Evolutionary conservation across 2,888 invertebrate species (phyloP), one percentile per base, ranked within the genome.

Genomic region (Hipparchia semele): DNA sequence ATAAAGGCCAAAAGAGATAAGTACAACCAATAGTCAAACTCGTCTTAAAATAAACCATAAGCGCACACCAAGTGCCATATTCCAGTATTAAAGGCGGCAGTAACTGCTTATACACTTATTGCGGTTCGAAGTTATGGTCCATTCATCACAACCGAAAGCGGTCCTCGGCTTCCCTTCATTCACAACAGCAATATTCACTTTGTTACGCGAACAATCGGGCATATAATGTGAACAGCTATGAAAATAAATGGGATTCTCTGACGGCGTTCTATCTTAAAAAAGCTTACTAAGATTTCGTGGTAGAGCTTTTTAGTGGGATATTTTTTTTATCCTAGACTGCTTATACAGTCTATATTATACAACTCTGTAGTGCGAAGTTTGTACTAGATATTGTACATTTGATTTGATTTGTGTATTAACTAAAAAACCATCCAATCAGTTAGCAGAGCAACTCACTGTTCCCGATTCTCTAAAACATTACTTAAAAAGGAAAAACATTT

Each of bases 91-190:
- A 74, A 73, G 53, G 9, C 13, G 62, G 74, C 74, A 70, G 75
- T 75, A 78, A 78, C 80, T 69, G 70, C 76, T 75, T 79, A 77
- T 79, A 74, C 76, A 72, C 73, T 78, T 78, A 81, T 81, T 81
- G 79, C 78, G 80, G 80, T 77, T 74, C 76, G 76, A 74, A 86
- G 88, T 92, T 90, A 92, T 90, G 82, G 89, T 87, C 92, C 87
- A 92, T 92, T 92, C 90, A 92, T 87, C 79, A 81, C 79, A 87
- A 90, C 90, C 87, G 87, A 88, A 89, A 85, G 85, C 78, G 70
- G 75, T 80, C 75, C 80, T 77, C 79, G 80, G 83, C 86, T 84
- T 88, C 86, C 87, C 86, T 86, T 87, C 90, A 85, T 86, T 89
- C 88, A 89, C 86, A 83, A 84, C 79, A 76, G 80, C 80, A 81